A percentile compares a stretch with the other conserved stretches of the same genome.
phyloP scores from a whole-genome alignment of 1,140 invertebrate genomes.

The Popillia japonica region DNA sequence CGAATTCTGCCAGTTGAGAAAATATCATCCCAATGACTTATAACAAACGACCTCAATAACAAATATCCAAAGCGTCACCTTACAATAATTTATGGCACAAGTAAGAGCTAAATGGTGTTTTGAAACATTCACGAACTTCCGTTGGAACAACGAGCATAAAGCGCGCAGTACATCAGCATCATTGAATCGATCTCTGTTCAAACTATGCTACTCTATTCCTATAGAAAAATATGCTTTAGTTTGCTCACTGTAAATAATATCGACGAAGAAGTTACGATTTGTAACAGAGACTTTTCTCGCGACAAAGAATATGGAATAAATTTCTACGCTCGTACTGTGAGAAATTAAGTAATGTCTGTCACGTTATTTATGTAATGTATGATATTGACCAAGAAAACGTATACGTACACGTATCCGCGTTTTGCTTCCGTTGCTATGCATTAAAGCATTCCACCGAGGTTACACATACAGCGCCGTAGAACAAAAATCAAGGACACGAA shows the following conservation, averaged over 20 bases:
- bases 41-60: constrained; percentile 9
- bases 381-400: constrained; percentile 38
- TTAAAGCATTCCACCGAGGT: constrained; percentile 32
- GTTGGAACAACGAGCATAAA: neutral
- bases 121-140: constrained; percentile 27
- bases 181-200: constrained; percentile 3
- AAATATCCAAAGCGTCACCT: constrained; percentile 30
- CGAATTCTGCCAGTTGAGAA: neutral
- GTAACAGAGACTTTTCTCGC: neutral
- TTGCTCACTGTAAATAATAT: neutral
- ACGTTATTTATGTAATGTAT: constrained; percentile 29
- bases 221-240: constrained; percentile 19
- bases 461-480: constrained; percentile 22
- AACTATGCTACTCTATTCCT: neutral
- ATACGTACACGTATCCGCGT: constrained; percentile 17
- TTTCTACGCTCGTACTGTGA: neutral
- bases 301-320: neutral
- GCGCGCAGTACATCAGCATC: neutral
- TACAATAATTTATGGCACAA: neutral
- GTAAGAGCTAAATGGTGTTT: constrained; percentile 7
- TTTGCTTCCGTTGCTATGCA: constrained; percentile 38
- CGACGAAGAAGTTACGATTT: neutral
- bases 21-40: constrained; percentile 14
- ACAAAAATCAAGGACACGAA: constrained; percentile 29
- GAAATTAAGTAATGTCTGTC: neutral